Conservation (phyloP, 2,113 vertebrate species). For the Scolopax mira region DNA sequence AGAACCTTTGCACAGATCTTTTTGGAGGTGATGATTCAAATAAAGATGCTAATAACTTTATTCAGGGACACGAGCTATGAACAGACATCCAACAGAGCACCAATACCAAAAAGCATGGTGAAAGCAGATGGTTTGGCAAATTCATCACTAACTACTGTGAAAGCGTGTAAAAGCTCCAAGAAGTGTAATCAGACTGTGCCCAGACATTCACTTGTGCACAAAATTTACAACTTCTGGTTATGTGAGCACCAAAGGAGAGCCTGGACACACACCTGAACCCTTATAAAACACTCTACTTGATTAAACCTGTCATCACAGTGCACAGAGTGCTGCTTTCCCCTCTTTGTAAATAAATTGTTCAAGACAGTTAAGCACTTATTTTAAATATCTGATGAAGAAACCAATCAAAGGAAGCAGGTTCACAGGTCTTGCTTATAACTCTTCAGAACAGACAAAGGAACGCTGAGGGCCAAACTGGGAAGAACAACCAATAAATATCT, state of each 20-base stretch:
- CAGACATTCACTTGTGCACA: neutral
- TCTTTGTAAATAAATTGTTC: neutral
- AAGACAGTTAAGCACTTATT: neutral
- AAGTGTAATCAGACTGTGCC: neutral
- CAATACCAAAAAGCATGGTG: neutral
- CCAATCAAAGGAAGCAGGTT: neutral
- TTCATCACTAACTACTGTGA: neutral
- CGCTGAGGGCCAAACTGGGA: neutral
- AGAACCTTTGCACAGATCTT: neutral
- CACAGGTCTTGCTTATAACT: neutral
- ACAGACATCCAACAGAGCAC: neutral
- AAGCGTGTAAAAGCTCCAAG: neutral
- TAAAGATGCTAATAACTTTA: neutral
- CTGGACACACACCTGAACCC: neutral
- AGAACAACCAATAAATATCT: neutral
- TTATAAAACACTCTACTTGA: neutral
- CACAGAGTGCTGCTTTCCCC: fast-evolving
- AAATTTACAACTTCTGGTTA: neutral
- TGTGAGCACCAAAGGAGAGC: neutral
- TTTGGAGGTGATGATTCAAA: neutral
- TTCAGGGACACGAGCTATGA: neutral
- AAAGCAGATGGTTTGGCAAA: neutral
- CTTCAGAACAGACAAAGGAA: neutral
- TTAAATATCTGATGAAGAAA: neutral
- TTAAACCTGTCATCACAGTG: neutral